Evolutionary conservation across 2,888 invertebrate genomes (phyloP).

Genomic region (Flabesymbios commensalis): DNA sequence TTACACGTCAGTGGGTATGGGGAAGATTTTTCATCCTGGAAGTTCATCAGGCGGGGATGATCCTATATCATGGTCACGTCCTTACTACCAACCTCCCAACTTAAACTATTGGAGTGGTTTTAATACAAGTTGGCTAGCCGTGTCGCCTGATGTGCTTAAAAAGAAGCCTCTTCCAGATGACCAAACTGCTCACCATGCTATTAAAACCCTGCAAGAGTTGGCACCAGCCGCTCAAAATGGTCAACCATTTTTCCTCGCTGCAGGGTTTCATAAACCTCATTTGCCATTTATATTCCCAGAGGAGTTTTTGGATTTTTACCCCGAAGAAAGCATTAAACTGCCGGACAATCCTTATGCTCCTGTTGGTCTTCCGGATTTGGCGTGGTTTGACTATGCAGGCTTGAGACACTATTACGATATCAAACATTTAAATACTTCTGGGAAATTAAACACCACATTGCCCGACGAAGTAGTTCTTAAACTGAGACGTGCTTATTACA

Average conservation of each 20-base stretch:
- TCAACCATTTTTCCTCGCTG: constrained; percentile 38
- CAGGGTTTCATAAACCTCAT: constrained; percentile 38
- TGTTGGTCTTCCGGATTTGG: constrained; percentile 36
- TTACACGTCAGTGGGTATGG: constrained; percentile 20
- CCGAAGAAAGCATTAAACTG: constrained; percentile 22
- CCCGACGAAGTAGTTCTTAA: constrained; percentile 25
- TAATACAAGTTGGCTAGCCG: constrained; percentile 35
- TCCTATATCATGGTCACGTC: constrained; percentile 41
- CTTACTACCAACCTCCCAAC: constrained; percentile 31
- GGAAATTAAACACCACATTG: constrained; percentile 39
- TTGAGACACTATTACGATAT: constrained; percentile 37
- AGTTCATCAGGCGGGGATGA: constrained; percentile 69
- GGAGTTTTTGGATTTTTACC: constrained; percentile 28
- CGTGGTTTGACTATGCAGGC: constrained; percentile 40
- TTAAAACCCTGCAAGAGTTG: constrained; percentile 17
- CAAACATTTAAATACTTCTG: constrained; percentile 28
- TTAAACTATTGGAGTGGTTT: constrained; percentile 16
- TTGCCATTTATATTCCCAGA: constrained; percentile 36
- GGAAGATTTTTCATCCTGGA: constrained; percentile 30
- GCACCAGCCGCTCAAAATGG: constrained; percentile 9
- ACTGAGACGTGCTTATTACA: constrained; percentile 30
- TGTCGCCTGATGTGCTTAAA: constrained; percentile 26
- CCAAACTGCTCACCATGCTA: constrained; percentile 24
- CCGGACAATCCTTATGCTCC: constrained; percentile 41
- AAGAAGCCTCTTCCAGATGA: constrained; percentile 28